Evolutionary conservation across 2,888 invertebrate species (phyloP).

Genomic region (Tribolium freemani): DNA sequence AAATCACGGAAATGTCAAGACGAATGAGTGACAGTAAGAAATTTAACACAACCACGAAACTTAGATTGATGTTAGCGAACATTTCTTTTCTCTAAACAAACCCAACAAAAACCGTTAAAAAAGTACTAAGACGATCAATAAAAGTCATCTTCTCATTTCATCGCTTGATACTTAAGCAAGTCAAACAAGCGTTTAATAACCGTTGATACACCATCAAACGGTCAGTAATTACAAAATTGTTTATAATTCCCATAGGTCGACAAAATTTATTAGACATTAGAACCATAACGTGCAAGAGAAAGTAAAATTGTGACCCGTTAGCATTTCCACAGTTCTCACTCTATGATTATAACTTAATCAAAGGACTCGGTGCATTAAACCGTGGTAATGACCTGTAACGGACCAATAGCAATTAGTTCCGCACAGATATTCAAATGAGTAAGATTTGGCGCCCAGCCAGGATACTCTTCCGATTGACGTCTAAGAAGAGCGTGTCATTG

Average conservation of each 20-base stretch:
- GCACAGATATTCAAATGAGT: slow-evolving; percentile 4
- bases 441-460: not conserved
- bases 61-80: not conserved
- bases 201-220: not conserved
- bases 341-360: slow-evolving; percentile 18
- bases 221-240: not conserved
- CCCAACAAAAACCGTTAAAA: not conserved
- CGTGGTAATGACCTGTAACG: slow-evolving; percentile 14
- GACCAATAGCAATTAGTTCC: slow-evolving; percentile 10
- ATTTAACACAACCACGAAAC: not conserved
- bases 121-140: not conserved
- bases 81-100: no score
- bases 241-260: not conserved
- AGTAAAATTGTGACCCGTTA: slow-evolving; percentile 3
- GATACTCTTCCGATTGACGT: not conserved
- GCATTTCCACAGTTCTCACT: slow-evolving; percentile 3
- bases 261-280: not conserved
- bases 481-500: not conserved
- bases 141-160: no score
- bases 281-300: slow-evolving; percentile 8
- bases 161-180: not conserved
- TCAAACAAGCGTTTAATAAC: not conserved
- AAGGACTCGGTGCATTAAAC: slow-evolving; percentile 13
- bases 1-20: not conserved
- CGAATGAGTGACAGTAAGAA: not conserved